Percentiles rank a stretch among this genome's conserved stretches.
Conservation (phyloP, 2,888 invertebrate genomes). For the Ashinkailepas kermadecensis region DNA sequence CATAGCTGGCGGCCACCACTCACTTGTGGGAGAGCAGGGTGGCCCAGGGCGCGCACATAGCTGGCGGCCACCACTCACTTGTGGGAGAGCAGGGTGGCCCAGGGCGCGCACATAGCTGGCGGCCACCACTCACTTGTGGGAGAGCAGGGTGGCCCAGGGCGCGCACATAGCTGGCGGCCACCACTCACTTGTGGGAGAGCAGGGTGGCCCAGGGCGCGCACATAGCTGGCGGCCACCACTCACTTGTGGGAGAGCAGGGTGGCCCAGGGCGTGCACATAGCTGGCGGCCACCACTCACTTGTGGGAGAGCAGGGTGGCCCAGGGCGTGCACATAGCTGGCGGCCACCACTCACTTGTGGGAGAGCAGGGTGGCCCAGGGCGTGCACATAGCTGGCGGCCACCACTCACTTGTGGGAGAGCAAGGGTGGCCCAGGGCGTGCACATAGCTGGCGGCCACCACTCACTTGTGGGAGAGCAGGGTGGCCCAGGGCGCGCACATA, state of each 20-base stretch:
- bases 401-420: slow-evolving; percentile 65
- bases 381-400: slow-evolving; percentile 59
- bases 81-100: slow-evolving; percentile 72
- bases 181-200: slow-evolving; percentile 65
- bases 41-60: slow-evolving; percentile 92
- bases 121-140: slow-evolving; percentile 60
- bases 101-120: slow-evolving; percentile 78
- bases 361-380: slow-evolving; percentile 78
- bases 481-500: slow-evolving; percentile 91
- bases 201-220: slow-evolving; percentile 90
- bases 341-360: slow-evolving; percentile 60
- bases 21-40: slow-evolving; percentile 77
- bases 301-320: slow-evolving; percentile 72
- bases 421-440: slow-evolving; percentile 90
- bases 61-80: slow-evolving; percentile 52
- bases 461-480: slow-evolving; percentile 75
- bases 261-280: slow-evolving; percentile 91
- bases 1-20: slow-evolving; percentile 43
- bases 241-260: slow-evolving; percentile 77
- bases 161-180: slow-evolving; percentile 59
- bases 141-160: slow-evolving; percentile 78
- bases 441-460: slow-evolving; percentile 45
- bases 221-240: slow-evolving; percentile 43
- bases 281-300: slow-evolving; percentile 52
- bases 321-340: slow-evolving; percentile 78